Conservation (phyloP, 2,113 vertebrate genomes). For the Lycaon pictus region DNA sequence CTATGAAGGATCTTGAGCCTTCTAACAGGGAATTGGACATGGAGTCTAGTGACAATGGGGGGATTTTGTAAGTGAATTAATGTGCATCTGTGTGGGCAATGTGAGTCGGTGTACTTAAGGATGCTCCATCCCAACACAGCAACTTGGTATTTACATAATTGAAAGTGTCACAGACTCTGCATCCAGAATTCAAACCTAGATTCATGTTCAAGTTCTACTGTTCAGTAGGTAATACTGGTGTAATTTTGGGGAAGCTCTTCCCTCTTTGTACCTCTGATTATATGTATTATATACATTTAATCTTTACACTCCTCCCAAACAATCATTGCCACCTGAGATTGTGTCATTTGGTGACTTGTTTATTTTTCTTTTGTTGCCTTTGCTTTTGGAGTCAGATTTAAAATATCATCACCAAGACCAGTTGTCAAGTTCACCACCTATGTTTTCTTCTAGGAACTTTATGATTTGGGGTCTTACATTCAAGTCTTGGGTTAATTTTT, state of each 20-base stretch:
- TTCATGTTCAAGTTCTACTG: background rate
- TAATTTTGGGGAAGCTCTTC: background rate
- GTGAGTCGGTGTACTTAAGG: background rate
- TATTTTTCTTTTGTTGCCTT: background rate
- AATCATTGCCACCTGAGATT: rapidly evolving
- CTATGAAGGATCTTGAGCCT: background rate
- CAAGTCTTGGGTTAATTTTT: background rate
- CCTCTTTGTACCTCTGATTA: background rate
- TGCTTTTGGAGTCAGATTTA: background rate
- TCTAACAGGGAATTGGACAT: background rate
- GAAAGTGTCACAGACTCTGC: background rate
- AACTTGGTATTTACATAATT: background rate
- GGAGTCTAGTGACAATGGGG: background rate
- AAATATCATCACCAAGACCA: background rate
- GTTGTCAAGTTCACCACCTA: background rate
- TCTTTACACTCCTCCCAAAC: background rate
- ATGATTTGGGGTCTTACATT: background rate
- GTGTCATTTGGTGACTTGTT: background rate
- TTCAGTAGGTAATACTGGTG: rapidly evolving
- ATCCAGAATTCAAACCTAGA: background rate
- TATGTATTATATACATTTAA: background rate
- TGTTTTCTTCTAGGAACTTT: background rate
- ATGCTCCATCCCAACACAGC: rapidly evolving
- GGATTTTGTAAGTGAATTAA: no score
- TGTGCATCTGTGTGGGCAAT: background rate